A percentile compares a stretch with the other conserved stretches of the same genome.
Conservation (phyloP, 37 sponge, comb jelly and placozoan species). For the Aphrocallistes beatrix region DNA sequence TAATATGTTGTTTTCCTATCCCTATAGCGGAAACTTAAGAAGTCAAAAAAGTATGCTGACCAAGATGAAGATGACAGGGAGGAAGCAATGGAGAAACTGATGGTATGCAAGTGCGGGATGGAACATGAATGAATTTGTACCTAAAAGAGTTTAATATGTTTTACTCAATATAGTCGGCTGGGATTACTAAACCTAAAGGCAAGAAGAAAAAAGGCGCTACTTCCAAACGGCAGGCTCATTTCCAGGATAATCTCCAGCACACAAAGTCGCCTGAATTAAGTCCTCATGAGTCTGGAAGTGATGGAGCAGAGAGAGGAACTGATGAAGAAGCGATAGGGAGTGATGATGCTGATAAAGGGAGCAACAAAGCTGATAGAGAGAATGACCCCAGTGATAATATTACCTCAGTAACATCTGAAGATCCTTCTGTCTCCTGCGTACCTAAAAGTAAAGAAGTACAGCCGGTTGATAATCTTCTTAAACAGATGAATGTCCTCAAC, state of each 20-base stretch:
- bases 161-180: slow-evolving; percentile 39
- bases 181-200: slow-evolving; percentile 1
- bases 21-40: slow-evolving; percentile 69
- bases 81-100: slow-evolving; percentile 51
- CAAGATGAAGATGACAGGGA: slow-evolving; percentile 84
- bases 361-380: no score
- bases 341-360: no score
- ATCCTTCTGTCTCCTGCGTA: no score
- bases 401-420: no score
- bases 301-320: no score
- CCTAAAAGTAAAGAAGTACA: no score
- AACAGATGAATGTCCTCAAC: slow-evolving; percentile 11
- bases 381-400: no score
- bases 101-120: slow-evolving; percentile 28
- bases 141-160: background rate
- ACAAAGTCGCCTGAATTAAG: no score
- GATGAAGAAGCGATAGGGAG: background rate
- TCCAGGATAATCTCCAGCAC: background rate
- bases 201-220: background rate
- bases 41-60: slow-evolving; percentile 68
- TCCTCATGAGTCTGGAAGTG: no score
- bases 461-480: background rate
- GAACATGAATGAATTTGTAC: background rate
- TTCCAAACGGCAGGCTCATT: background rate
- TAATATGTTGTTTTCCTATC: background rate